Evolutionary conservation across 1,140 invertebrate species (phyloP), one percentile per base, ranked within the genome.

Genomic region (Danaus plexippus): DNA sequence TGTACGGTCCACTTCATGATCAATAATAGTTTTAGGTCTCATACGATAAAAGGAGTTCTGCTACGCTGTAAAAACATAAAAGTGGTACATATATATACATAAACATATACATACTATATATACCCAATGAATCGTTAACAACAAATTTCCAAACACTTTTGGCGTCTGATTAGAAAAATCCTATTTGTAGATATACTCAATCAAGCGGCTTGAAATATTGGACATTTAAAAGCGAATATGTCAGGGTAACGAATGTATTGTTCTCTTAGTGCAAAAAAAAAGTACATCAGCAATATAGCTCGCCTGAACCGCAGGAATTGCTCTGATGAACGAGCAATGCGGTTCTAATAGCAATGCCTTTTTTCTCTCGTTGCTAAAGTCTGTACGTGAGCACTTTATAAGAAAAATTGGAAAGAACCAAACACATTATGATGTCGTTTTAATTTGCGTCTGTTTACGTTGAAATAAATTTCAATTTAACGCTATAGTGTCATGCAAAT

Each of bases 301-400:
- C 64, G 57, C 57, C 40, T 70, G 71, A 69, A 80, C 66, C 68
- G 64, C 57, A 76, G 71, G 69, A 75, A 78, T 73, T 74, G 71
- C 71, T 69, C 75, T 78, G 76, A 80, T 75, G 75, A 75, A 80
- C 74, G 75, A 72, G 73, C 76, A 78, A 75, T 77, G 73, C 60
- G 69, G 64, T 71, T 74, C 66, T 78, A 83, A 78, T 77, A 80
- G 73, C 66, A 71, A 75, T 70, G 68, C 56, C 58, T 71, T 78
- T 80, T 76, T 77, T 68, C 66, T 72, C 64, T 70, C 60, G 59
- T 67, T 63, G 50, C 57, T 11, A 55, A 50, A 45, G 43, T 41
- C 44, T 49, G 60, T 57, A 67, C 63, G 63, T 66, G 72, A 77
- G 59, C 64, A 56, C 62, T 71, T 75, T 66, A 69, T 67, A 73